Percentiles rank a stretch among this genome's conserved stretches.
phyloP scores from a whole-genome alignment of 2,888 invertebrate species.

The Drosophila robusta region DNA sequence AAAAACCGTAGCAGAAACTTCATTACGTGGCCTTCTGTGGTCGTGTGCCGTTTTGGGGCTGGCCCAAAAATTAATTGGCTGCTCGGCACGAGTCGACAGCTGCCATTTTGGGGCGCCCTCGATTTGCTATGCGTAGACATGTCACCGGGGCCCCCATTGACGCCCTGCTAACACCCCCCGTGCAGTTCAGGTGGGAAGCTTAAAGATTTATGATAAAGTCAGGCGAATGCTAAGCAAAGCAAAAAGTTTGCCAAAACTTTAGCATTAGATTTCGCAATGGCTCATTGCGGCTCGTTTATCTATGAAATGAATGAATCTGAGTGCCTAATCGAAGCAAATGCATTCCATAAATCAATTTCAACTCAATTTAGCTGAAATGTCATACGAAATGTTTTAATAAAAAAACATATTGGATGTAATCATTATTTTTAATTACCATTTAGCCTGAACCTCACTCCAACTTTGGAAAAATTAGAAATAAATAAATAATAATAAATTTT shows the following conservation, averaged over 20 bases:
- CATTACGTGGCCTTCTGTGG: slow-evolving; percentile 48
- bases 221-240: slow-evolving; percentile 33
- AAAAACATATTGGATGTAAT: no score
- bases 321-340: slow-evolving; percentile 27
- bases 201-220: slow-evolving; percentile 78
- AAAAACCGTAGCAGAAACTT: slow-evolving; percentile 44
- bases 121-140: slow-evolving; percentile 66
- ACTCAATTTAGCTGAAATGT: background rate
- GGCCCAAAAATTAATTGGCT: slow-evolving; percentile 74
- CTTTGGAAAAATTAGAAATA: no score
- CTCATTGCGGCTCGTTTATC: slow-evolving; percentile 72
- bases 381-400: no score
- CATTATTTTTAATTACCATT: no score
- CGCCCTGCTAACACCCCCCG: background rate
- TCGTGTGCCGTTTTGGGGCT: slow-evolving; percentile 22
- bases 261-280: slow-evolving; percentile 65
- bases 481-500: no score
- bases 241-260: slow-evolving; percentile 67
- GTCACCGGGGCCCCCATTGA: slow-evolving; percentile 33
- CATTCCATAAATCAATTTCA: slow-evolving; percentile 24
- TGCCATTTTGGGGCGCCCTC: slow-evolving; percentile 64
- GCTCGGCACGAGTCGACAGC: slow-evolving; percentile 63
- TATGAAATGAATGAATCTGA: slow-evolving; percentile 68
- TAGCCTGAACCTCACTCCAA: no score
- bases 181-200: slow-evolving; percentile 51